Base-by-base conservation (phyloP, 2,113 vertebrate species). In the Synodontis membranacea region DNA sequence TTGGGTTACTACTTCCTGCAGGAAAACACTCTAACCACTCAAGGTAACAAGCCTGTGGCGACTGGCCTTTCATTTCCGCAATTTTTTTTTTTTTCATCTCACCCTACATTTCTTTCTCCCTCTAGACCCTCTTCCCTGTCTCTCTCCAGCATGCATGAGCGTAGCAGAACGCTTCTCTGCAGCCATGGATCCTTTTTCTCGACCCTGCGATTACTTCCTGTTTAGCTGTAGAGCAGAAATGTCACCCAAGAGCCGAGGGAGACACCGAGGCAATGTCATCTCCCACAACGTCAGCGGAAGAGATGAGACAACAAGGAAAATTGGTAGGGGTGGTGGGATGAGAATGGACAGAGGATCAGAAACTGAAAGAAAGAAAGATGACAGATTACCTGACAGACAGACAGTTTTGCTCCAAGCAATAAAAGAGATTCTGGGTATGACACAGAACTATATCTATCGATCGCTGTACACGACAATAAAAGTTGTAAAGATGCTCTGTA, bases 131-230 rank as follows among this genome's bases (percentile, higher is more conserved):
- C 85, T 76, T 44, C 91, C 92, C 21, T 96, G 95, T 89, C 28
- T 92, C 44, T 93, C 94, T 28, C 85, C 82, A 8, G 93, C 92
- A 72, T 96, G 95, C 88, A 87, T 89, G 79, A 50, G 74, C 89
- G 93, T 90, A 52, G 91, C 93, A 0, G 87, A 64, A 25, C 92
- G 82, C 83, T 89, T 96, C 84, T 91, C 95, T 86, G 84, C 75
- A 78, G 89, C 82, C 25, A 58, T 93, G 9, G 94, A 96, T 91
- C 95, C 95, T 37, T 95, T 97, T 92, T 87, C 88, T 5, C 64
- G 92, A 78, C 93, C 96, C 82, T 95, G 96, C 83, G 93, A 94
- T 91, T 95, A 96, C 92, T 94, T 94, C 82, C 4, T 93, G 89
- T 93, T 93, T 91, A 90, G 92, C 52, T 95, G 94, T 92, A 79